phyloP scores from a whole-genome alignment of 2,113 vertebrate genomes.

The Nibea albiflora region DNA sequence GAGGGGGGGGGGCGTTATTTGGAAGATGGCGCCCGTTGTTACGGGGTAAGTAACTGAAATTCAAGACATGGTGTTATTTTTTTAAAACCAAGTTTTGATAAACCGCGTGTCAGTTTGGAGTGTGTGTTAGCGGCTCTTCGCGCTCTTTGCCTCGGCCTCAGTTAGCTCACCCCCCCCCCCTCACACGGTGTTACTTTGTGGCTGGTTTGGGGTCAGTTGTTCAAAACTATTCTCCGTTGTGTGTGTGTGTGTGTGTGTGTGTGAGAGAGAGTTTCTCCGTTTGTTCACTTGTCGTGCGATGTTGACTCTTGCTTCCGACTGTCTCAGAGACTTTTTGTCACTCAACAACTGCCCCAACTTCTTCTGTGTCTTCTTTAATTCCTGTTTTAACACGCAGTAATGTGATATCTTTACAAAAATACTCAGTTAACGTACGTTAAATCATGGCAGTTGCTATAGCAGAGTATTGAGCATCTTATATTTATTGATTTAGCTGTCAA shows the following conservation, averaged over 20 bases:
- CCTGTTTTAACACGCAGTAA: not conserved
- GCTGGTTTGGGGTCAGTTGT: constrained; percentile 52
- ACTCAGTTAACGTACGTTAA: not conserved
- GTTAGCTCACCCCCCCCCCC: not conserved
- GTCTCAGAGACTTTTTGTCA: constrained; percentile 9
- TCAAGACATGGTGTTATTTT: constrained; percentile 51
- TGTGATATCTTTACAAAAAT: not conserved
- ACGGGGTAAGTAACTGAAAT: constrained; percentile 92
- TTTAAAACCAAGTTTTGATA: not conserved
- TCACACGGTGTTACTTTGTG: constrained; percentile 13
- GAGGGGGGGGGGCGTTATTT: constrained; percentile 86
- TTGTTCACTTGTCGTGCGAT: constrained; percentile 18
- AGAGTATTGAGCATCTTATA: too few relatives aligned
- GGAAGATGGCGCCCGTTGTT: constrained; percentile 99
- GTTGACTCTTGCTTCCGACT: not conserved
- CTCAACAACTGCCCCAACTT: not conserved
- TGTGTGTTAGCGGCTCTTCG: not conserved
- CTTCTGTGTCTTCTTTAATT: not conserved
- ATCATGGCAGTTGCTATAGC: not conserved
- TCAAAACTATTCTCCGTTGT: constrained; percentile 50
- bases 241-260: too few relatives aligned
- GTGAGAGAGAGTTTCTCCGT: constrained; percentile 4
- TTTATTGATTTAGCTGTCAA: too few relatives aligned
- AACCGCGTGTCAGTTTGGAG: not conserved
- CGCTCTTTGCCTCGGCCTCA: not conserved